Evolutionary conservation across 1,140 invertebrate genomes (phyloP).

Genomic region (Zeugodacus cucurbitae): DNA sequence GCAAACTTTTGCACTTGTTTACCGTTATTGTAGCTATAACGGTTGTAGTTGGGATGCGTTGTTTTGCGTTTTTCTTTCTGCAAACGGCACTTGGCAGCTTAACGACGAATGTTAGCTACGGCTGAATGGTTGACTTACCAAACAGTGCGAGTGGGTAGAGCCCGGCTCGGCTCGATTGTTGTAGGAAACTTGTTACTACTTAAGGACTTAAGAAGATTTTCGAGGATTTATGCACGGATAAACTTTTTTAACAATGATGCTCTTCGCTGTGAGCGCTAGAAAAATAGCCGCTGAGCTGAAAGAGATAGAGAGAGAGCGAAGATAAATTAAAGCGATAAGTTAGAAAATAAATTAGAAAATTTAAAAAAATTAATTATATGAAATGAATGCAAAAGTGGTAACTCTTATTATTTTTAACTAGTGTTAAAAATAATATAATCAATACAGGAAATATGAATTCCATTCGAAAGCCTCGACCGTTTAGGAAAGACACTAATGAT

Average conservation of each 20-base stretch:
- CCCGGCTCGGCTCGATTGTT: slow-evolving; percentile 6
- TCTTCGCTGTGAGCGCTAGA: neutral
- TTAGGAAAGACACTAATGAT: too few relatives aligned
- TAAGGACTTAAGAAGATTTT: neutral
- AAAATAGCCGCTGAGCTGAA: neutral
- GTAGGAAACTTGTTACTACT: neutral
- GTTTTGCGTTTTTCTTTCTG: neutral
- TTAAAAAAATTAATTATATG: too few relatives aligned
- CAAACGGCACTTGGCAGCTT: neutral
- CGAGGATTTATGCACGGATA: slow-evolving; percentile 5
- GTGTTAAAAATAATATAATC: too few relatives aligned
- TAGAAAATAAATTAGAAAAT: neutral
- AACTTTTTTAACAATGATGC: slow-evolving; percentile 36
- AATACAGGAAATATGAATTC: too few relatives aligned
- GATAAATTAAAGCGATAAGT: neutral
- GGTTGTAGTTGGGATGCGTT: neutral
- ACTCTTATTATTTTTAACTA: too few relatives aligned
- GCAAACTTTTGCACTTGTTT: neutral
- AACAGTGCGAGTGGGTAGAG: neutral
- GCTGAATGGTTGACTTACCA: neutral
- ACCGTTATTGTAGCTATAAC: neutral
- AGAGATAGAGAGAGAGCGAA: neutral
- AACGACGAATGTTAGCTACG: neutral
- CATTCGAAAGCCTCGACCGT: too few relatives aligned
- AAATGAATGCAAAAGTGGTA: too few relatives aligned